phyloP scores from a whole-genome alignment of 2,113 vertebrate species.

The Fregetta grallaria region DNA sequence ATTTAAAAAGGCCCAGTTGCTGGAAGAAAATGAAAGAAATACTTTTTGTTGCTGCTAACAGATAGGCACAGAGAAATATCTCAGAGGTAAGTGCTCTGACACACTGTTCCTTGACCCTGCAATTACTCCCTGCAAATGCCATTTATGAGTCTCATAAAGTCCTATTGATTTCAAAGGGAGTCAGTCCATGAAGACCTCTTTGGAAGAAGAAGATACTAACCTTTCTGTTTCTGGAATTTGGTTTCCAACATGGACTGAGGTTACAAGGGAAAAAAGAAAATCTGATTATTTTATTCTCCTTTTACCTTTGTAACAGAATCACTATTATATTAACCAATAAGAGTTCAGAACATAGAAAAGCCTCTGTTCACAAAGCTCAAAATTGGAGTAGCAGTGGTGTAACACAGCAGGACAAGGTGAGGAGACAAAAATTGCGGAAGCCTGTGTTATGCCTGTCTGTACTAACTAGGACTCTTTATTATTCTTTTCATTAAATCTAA shows the following conservation, averaged over 20 bases:
- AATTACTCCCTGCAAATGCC: constrained; percentile 20
- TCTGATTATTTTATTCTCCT: neutral
- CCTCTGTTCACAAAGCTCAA: neutral
- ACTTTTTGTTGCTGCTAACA: constrained; percentile 2
- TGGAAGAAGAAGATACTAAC: neutral
- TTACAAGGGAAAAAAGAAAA: neutral
- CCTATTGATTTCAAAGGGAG: neutral
- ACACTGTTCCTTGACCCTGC: constrained; percentile 12
- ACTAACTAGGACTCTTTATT: neutral
- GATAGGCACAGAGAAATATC: neutral
- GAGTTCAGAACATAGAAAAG: neutral
- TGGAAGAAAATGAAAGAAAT: constrained; percentile 33
- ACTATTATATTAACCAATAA: neutral
- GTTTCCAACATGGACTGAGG: neutral
- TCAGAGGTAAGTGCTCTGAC: constrained; percentile 13
- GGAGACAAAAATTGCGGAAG: neutral
- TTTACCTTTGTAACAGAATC: neutral
- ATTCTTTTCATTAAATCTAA: neutral
- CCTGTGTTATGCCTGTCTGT: neutral
- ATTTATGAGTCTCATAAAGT: neutral
- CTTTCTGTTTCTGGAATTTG: neutral
- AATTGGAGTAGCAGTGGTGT: neutral
- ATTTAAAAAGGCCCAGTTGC: constrained; percentile 59
- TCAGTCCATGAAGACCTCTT: neutral
- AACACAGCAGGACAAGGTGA: neutral